A percentile compares a stretch with the other conserved stretches of the same genome.
phyloP scores from a whole-genome alignment of 64 coral and sea anemone species.

The Dendrophyllia cribrosa region DNA sequence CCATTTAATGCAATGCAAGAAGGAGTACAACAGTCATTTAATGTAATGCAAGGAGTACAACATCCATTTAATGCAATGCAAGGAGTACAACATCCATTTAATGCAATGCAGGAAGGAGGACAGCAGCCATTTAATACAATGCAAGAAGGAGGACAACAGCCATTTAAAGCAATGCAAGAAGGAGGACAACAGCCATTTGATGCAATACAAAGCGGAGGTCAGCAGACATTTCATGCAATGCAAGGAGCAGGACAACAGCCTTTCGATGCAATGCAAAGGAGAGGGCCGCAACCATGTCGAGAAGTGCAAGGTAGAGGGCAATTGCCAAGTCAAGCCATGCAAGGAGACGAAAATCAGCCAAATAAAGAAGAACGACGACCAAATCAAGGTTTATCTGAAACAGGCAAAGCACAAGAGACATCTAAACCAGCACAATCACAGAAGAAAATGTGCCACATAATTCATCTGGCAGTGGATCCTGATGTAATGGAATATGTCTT shows the following conservation, averaged over 20 bases:
- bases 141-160: background rate
- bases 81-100: background rate
- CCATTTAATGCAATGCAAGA: background rate
- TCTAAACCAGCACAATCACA: background rate
- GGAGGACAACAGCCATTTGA: too few relatives aligned
- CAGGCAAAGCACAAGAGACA: background rate
- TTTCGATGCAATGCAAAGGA: too few relatives aligned
- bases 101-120: too few relatives aligned
- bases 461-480: conserved; percentile 24
- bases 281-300: background rate
- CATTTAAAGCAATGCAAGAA: too few relatives aligned
- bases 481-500: conserved; percentile 38
- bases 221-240: background rate
- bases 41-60: background rate
- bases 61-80: background rate
- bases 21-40: background rate
- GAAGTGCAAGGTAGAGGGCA: background rate
- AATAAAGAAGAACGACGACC: background rate
- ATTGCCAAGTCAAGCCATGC: background rate
- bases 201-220: background rate
- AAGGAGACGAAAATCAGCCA: background rate
- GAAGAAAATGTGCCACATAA: background rate
- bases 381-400: background rate
- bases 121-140: too few relatives aligned
- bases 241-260: background rate